phyloP scores from a whole-genome alignment of 23 tunicate genomes.

The Styela clava region DNA sequence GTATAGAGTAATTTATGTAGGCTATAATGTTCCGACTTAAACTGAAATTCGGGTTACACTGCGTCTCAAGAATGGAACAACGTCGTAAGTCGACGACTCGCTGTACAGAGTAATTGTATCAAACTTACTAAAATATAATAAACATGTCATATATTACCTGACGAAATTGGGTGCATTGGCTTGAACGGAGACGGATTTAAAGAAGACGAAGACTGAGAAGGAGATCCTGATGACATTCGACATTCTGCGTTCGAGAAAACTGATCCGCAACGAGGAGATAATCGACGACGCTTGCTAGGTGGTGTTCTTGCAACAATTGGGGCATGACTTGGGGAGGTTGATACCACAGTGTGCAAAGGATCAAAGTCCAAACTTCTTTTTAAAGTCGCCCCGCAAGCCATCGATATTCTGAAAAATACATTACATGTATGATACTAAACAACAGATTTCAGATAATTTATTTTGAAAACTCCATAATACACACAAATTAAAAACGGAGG shows the following conservation, averaged over 20 bases:
- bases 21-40: no score
- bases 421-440: no score
- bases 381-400: conserved; percentile 72
- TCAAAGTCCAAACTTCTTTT: conserved; percentile 68
- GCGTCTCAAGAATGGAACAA: no score
- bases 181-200: conserved; percentile 37
- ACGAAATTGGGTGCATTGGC: conserved; percentile 27
- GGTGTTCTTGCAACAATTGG: conserved; percentile 33
- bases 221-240: conserved; percentile 35
- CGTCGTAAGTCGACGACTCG: no score
- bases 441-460: no score
- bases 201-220: neutral
- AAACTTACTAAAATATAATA: no score
- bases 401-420: conserved; percentile 11
- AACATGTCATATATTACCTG: no score
- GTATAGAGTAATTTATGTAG: no score
- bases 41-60: no score
- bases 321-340: conserved; percentile 33
- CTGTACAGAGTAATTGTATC: no score
- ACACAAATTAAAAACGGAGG: no score
- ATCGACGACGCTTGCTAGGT: conserved; percentile 36
- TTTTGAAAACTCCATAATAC: no score
- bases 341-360: conserved; percentile 35
- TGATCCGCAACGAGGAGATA: conserved; percentile 49
- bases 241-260: conserved; percentile 23